Conservation (phyloP, 2,113 vertebrate genomes). For the Paraplagusia blochii region DNA sequence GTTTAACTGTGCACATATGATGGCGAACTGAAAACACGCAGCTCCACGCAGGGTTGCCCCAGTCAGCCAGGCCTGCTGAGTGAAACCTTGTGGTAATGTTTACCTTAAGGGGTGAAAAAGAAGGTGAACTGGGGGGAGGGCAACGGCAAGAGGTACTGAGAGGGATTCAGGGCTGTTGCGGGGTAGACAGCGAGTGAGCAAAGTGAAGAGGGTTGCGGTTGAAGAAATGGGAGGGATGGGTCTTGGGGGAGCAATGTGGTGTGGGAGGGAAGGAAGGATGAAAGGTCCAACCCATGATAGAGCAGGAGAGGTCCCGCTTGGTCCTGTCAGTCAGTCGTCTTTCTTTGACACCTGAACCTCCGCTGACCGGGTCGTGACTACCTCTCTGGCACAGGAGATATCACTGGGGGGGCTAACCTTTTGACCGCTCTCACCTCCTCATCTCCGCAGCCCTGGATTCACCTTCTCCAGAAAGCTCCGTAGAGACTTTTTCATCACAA, state of each 20-base stretch:
- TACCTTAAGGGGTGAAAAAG: constrained; percentile 64
- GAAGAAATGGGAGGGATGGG: constrained; percentile 38
- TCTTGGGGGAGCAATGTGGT: constrained; percentile 37
- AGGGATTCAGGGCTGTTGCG: constrained; percentile 33
- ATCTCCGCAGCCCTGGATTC: constrained; percentile 29
- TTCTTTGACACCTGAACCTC: constrained; percentile 73
- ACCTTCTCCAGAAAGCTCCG: constrained; percentile 18
- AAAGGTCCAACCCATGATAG: constrained; percentile 53
- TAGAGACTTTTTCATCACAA: constrained; percentile 1
- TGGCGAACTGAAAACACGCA: constrained; percentile 51
- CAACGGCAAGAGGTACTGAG: constrained; percentile 49
- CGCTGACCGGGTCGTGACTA: constrained; percentile 72
- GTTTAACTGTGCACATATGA: constrained; percentile 31
- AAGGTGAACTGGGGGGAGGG: constrained; percentile 50
- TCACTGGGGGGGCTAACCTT: constrained; percentile 60
- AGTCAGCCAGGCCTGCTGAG: constrained; percentile 63
- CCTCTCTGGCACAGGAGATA: constrained; percentile 63
- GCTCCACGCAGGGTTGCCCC: constrained; percentile 62
- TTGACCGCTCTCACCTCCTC: constrained; percentile 54
- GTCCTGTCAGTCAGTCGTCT: constrained; percentile 67
- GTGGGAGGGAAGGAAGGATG: constrained; percentile 52
- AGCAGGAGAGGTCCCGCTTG: constrained; percentile 52
- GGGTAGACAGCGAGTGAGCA: constrained; percentile 29
- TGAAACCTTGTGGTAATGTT: constrained; percentile 69
- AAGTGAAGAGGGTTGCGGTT: constrained; percentile 38